Percentiles rank a stretch among this genome's conserved stretches.
These are phyloP conservation scores for Heterotilapia buettikoferi DNA, from an alignment of 2,113 vertebrate genomes.

Conservation along the genomic window DNA sequence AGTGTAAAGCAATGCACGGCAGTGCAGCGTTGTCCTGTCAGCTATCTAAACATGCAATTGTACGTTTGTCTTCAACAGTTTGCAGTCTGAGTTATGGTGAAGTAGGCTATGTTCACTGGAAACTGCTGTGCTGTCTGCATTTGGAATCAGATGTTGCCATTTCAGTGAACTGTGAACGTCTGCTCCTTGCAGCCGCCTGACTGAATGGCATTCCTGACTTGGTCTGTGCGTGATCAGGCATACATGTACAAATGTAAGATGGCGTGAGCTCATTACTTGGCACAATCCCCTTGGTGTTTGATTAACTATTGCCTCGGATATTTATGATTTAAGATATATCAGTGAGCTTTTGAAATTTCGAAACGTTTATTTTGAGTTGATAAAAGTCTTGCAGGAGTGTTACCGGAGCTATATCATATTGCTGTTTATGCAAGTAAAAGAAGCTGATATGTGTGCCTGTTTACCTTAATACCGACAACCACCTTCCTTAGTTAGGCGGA, in stretches of 20 bases:
- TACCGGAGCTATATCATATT: not conserved
- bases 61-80: not conserved
- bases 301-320: not conserved
- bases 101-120: not conserved
- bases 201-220: not conserved
- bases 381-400: not conserved
- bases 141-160: slow-evolving; percentile 52
- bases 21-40: not conserved
- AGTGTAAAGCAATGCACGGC: slow-evolving; percentile 34
- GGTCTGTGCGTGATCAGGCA: not conserved
- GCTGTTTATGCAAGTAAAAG: not conserved
- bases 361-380: not conserved
- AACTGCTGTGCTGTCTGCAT: slow-evolving; percentile 4
- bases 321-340: not conserved
- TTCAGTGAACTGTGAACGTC: slow-evolving; percentile 43
- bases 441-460: not conserved
- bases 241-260: not conserved
- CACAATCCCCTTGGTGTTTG: not conserved
- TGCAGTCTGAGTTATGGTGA: not conserved
- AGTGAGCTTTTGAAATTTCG: not conserved
- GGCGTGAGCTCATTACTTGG: not conserved
- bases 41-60: not conserved
- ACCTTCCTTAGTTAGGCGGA: not conserved
- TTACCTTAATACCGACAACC: not conserved
- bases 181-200: not conserved